These are phyloP conservation scores for Cephus cinctus DNA, from an alignment of 1,140 invertebrate species.

Conservation along the genomic window DNA sequence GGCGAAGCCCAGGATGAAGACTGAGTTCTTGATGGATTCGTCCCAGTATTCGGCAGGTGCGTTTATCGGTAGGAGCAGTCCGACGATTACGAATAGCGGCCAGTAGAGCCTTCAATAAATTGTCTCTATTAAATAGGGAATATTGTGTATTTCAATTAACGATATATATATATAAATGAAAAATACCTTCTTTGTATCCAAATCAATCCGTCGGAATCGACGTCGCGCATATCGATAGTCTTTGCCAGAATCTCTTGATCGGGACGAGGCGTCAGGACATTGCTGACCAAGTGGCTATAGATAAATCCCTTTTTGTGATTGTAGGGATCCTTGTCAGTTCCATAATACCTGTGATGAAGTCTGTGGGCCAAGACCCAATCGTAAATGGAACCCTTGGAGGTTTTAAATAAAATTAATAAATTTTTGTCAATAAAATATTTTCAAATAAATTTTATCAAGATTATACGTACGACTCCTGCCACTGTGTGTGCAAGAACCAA, in stretches of 20 bases:
- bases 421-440: background rate
- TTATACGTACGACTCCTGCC: slow-evolving; percentile 72
- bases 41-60: slow-evolving; percentile 73
- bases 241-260: slow-evolving; percentile 69
- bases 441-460: slow-evolving; percentile 3
- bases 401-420: background rate
- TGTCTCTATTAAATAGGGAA: too few relatives aligned
- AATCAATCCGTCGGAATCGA: slow-evolving; percentile 80
- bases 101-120: slow-evolving; percentile 66
- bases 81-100: slow-evolving; percentile 65
- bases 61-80: slow-evolving; percentile 70
- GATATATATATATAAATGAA: too few relatives aligned
- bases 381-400: slow-evolving; percentile 68
- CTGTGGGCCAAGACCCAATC: slow-evolving; percentile 81
- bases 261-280: slow-evolving; percentile 69
- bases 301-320: slow-evolving; percentile 84
- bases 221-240: slow-evolving; percentile 81
- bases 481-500: slow-evolving; percentile 79
- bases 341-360: slow-evolving; percentile 86
- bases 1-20: slow-evolving; percentile 69
- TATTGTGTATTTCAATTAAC: background rate
- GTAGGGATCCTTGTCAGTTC: slow-evolving; percentile 88
- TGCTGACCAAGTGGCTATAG: slow-evolving; percentile 76
- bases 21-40: slow-evolving; percentile 60
- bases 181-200: slow-evolving; percentile 78